Evolutionary conservation across 1,140 invertebrate species (phyloP).

Genomic region (Tigriopus japonicus): DNA sequence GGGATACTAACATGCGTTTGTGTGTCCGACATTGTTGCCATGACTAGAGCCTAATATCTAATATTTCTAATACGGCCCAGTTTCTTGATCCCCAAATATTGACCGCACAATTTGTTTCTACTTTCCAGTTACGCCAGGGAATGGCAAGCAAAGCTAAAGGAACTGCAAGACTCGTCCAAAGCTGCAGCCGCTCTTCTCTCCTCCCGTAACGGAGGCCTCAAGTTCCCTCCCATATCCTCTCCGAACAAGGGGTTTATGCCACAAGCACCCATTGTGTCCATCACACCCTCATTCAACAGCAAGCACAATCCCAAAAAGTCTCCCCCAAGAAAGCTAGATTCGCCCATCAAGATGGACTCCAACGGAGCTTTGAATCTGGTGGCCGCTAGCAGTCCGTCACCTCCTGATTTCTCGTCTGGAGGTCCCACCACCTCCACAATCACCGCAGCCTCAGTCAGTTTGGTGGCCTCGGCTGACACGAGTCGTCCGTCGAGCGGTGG

Average conservation of each 20-base stretch:
- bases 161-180: conserved; percentile 1
- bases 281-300: neutral
- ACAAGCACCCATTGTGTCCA: neutral
- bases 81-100: neutral
- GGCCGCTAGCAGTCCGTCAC: neutral
- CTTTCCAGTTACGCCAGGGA: conserved; percentile 3
- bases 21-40: neutral
- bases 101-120: neutral
- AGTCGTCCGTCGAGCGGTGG: neutral
- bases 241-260: neutral
- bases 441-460: too few species aligned
- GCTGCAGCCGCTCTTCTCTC: neutral
- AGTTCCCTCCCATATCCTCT: neutral
- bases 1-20: neutral
- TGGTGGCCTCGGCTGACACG: neutral
- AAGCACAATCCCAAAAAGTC: neutral
- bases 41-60: neutral
- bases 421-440: neutral
- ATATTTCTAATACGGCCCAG: neutral
- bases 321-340: neutral
- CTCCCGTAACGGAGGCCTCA: neutral
- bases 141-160: conserved; percentile 9
- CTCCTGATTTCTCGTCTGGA: neutral
- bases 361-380: conserved; percentile 8
- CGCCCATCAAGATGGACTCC: conserved; percentile 9